Evolutionary conservation across 2,797 vertebrate species (phyloP).

Genomic region (Linurgus olivaceus): DNA sequence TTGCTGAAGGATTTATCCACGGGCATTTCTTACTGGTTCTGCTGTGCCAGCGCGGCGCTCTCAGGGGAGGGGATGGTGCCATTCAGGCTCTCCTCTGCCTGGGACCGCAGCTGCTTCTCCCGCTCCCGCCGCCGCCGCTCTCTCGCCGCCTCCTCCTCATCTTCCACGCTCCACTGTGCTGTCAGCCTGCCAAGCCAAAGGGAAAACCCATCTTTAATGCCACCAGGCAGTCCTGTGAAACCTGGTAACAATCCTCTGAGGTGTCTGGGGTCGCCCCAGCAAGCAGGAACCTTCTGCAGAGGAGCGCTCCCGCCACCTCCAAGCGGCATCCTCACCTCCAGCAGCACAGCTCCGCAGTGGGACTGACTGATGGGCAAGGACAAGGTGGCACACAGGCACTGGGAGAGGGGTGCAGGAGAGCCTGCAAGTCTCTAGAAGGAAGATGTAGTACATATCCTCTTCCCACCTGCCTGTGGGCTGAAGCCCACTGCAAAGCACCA

Average conservation of each 20-base stretch:
- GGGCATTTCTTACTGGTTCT: slow-evolving; percentile 76
- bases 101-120: slow-evolving; percentile 68
- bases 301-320: rapidly evolving
- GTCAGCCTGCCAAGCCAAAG: slow-evolving; percentile 77
- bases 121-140: slow-evolving; percentile 77
- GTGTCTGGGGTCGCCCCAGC: rapidly evolving
- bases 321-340: rapidly evolving
- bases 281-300: not conserved
- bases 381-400: not conserved
- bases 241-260: not conserved
- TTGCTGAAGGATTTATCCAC: not conserved
- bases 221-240: not conserved
- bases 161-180: slow-evolving; percentile 85
- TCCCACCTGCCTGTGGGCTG: not conserved
- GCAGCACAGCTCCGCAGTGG: rapidly evolving
- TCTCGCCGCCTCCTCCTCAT: slow-evolving; percentile 83
- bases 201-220: not conserved
- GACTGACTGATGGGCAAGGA: not conserved
- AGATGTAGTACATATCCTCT: rapidly evolving
- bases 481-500: not conserved
- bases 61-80: slow-evolving; percentile 16
- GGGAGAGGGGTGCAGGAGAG: not conserved
- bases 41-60: slow-evolving; percentile 24
- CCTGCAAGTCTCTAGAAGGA: not conserved
- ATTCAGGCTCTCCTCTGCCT: slow-evolving; percentile 46